These are phyloP conservation scores for Lepidurus couesii DNA, from an alignment of 1,140 invertebrate genomes.

Conservation along the genomic window DNA sequence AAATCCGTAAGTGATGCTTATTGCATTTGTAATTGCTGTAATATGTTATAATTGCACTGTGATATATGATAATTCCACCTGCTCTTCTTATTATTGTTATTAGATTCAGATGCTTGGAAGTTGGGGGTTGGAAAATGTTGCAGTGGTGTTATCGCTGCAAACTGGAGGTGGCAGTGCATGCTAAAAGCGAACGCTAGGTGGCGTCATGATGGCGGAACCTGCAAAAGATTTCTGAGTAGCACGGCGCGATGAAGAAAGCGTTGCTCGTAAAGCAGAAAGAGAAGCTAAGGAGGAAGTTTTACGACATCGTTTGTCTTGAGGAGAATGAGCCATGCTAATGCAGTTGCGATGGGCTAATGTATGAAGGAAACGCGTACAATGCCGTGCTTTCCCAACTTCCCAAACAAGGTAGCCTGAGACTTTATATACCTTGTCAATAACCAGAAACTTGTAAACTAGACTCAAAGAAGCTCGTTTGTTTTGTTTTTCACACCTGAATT, in stretches of 20 bases:
- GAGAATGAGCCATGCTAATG: neutral
- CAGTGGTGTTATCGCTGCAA: no score
- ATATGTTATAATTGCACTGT: no score
- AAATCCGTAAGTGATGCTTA: no score
- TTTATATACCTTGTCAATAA: slow-evolving; percentile 3
- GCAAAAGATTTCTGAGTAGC: neutral
- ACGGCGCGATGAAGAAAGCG: neutral
- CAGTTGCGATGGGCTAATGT: neutral
- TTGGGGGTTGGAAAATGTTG: no score
- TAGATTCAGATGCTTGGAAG: no score
- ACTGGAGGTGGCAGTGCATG: no score
- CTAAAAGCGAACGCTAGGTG: no score
- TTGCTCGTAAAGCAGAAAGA: neutral
- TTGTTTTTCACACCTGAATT: neutral
- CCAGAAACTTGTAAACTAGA: neutral
- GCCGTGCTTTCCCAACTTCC: neutral
- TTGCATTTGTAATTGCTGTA: no score
- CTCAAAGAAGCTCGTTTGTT: neutral
- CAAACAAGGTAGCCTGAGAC: neutral
- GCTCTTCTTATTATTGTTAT: no score
- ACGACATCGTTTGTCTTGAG: neutral
- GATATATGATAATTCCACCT: no score
- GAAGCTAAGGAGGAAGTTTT: neutral
- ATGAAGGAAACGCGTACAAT: neutral
- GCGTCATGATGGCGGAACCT: no score